Evolutionary conservation across 2,888 invertebrate species (phyloP), one percentile per base, ranked within the genome.

Genomic region (Sialis fuliginosa): DNA sequence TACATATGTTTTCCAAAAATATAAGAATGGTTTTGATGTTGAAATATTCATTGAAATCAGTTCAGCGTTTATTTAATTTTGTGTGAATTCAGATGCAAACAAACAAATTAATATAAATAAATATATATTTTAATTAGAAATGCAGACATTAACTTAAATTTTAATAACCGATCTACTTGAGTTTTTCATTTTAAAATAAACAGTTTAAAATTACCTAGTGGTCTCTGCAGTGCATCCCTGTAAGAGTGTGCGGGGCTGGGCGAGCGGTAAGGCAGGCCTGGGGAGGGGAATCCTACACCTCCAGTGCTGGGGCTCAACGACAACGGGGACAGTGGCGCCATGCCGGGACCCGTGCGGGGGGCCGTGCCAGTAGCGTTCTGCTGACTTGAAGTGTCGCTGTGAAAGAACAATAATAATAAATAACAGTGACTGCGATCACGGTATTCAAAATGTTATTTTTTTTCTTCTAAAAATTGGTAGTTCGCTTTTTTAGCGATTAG

Each of bases 231-330:
- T 10, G 39, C 22, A 22, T 45, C 45, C 10, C 39, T 45, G 7
- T 45, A 39, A 3, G 45, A 45, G 22, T 45, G 39, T 1, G 45
- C 45, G 10, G 45, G 45, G 4, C 47, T 42, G 4, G 47, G 47
- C 9, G 47, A 47, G 33, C 37, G 42, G 10, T 47, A 42, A 1
- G 47, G 47, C 7, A 33, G 31, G 12, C n/a, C 34, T 13, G 47
- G 47, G 6, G 47, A 47, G 1, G 34, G 42, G 31, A 47, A 33
- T 6, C 47, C 42, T 13, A 31, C 47, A 32, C 39, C 39, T 10
- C 33, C 39, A 6, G 42, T 30, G 33, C 42, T 46, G n/a, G 42
- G 33, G 5, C 12, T n/a, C 2, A 45, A 13, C 13, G 45, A 37
- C n/a, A 47, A 35, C 13, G 47, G 47, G 4, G 46, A 39, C 7